These are phyloP conservation scores for Antheraea mylitta DNA, from an alignment of 1,140 invertebrate genomes.

Conservation along the genomic window DNA sequence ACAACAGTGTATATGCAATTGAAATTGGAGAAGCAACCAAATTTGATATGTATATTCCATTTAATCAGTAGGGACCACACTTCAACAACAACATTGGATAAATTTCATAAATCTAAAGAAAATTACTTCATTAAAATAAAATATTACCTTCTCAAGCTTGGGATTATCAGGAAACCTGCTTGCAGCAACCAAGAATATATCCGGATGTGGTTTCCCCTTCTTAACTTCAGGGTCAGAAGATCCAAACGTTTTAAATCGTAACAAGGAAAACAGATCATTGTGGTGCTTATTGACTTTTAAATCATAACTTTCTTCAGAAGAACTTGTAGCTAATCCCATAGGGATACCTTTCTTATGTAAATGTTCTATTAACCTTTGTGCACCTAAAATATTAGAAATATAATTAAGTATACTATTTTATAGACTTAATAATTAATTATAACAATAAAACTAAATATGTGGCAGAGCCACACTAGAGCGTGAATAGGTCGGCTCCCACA, in stretches of 20 bases:
- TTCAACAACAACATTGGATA: no score
- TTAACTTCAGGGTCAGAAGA: conserved; percentile 87
- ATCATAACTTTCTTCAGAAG: conserved; percentile 80
- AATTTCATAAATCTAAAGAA: no score
- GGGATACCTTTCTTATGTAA: conserved; percentile 83
- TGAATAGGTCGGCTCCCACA: no score
- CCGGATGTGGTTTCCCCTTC: conserved; percentile 88
- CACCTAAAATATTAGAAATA: conserved; percentile 77
- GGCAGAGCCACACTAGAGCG: no score
- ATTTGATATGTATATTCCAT: no score
- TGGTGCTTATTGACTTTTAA: conserved; percentile 85
- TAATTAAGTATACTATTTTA: background rate
- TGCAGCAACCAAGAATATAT: conserved; percentile 88
- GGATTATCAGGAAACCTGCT: conserved; percentile 82
- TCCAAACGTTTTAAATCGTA: conserved; percentile 84
- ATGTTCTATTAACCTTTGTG: conserved; percentile 84
- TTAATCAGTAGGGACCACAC: no score
- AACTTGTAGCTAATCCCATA: conserved; percentile 88
- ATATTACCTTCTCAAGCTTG: conserved; percentile 74
- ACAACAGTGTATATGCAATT: no score
- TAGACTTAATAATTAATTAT: background rate
- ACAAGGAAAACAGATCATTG: conserved; percentile 81
- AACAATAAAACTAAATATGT: no score
- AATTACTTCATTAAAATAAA: no score
- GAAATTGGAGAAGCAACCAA: no score